These are phyloP conservation scores for Nibea albiflora DNA, from an alignment of 2,113 vertebrate genomes.

Conservation along the genomic window DNA sequence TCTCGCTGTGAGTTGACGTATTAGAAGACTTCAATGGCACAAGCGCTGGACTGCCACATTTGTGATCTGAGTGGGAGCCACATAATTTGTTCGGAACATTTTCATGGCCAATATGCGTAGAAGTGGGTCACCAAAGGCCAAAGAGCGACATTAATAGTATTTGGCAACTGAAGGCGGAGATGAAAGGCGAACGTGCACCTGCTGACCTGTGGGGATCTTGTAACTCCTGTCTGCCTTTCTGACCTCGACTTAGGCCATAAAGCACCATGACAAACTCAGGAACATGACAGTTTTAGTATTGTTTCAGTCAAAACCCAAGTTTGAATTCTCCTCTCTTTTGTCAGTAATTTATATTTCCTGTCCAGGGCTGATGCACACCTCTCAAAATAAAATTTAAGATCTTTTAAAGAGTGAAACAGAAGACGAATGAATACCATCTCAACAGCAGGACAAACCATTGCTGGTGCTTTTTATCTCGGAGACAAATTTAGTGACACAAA, in stretches of 20 bases:
- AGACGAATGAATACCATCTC: no score
- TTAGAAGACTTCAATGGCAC: conserved; percentile 23
- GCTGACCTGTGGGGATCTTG: conserved; percentile 57
- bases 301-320: not conserved
- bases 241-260: conserved; percentile 18
- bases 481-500: no score
- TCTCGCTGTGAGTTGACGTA: conserved; percentile 30
- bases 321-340: conserved; percentile 16
- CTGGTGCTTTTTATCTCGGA: no score
- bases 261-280: conserved; percentile 2
- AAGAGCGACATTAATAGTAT: conserved; percentile 64
- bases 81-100: conserved; percentile 7
- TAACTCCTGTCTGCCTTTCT: conserved; percentile 48
- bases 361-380: no score
- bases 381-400: no score
- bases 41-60: not conserved
- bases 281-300: conserved; percentile 44
- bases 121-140: conserved; percentile 60
- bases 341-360: conserved; percentile 11
- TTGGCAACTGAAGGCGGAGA: conserved; percentile 56
- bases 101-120: conserved; percentile 32
- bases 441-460: no score
- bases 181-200: conserved; percentile 61
- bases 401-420: no score
- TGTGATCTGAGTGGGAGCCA: conserved; percentile 4